Evolutionary conservation across 2,113 vertebrate genomes (phyloP).

Genomic region (Notarius quadriscutis): DNA sequence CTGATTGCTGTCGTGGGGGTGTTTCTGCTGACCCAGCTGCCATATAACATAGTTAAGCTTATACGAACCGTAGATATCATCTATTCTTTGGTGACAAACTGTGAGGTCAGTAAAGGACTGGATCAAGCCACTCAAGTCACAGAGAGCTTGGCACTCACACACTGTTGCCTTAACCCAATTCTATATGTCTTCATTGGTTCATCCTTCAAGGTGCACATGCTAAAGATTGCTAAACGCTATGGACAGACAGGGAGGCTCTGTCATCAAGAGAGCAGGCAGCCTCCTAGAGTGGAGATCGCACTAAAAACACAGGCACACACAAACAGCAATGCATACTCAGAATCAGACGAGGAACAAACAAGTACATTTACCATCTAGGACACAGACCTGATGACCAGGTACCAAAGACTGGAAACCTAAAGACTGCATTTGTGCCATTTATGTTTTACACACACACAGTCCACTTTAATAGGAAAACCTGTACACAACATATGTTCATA

Average conservation of each 20-base stretch:
- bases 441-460: too few species aligned
- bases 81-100: slow-evolving; percentile 80
- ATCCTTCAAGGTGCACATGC: slow-evolving; percentile 81
- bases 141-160: slow-evolving; percentile 84
- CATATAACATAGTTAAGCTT: slow-evolving; percentile 85
- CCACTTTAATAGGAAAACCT: too few species aligned
- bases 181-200: slow-evolving; percentile 84
- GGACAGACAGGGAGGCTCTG: slow-evolving; percentile 51
- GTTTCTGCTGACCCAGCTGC: slow-evolving; percentile 88
- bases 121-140: slow-evolving; percentile 82
- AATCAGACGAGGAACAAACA: slow-evolving; percentile 55
- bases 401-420: background rate
- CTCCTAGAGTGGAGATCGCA: slow-evolving; percentile 61
- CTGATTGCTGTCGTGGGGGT: slow-evolving; percentile 79
- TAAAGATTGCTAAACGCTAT: slow-evolving; percentile 77
- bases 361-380: slow-evolving; percentile 70
- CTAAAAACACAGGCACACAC: slow-evolving; percentile 60
- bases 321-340: slow-evolving; percentile 10
- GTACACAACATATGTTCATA: too few species aligned
- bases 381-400: background rate
- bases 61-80: slow-evolving; percentile 79
- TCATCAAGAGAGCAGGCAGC: slow-evolving; percentile 37
- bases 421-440: too few species aligned
- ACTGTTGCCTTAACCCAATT: slow-evolving; percentile 90
- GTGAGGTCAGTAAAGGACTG: slow-evolving; percentile 77